Evolutionary conservation across 1,140 invertebrate genomes (phyloP).

Genomic region (Chionoecetes opilio): DNA sequence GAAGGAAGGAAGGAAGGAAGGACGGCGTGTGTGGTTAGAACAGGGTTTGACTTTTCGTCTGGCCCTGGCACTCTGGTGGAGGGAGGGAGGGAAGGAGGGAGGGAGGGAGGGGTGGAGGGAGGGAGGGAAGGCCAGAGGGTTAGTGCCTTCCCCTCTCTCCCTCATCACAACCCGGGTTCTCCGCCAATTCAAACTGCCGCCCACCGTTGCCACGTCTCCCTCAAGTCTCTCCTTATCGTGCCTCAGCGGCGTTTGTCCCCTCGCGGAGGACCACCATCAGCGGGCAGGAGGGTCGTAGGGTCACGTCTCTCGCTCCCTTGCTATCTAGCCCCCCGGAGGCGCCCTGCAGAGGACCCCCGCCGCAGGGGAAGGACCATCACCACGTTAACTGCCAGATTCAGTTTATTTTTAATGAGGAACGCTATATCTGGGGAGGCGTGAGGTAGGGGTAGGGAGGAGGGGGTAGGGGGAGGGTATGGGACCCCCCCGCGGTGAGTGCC

Average conservation of each 20-base stretch:
- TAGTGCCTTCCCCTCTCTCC: not conserved
- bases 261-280: not conserved
- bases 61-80: not conserved
- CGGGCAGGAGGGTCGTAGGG: not conserved
- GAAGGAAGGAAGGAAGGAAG: not conserved
- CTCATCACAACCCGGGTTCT: not conserved
- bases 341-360: slow-evolving; percentile 8
- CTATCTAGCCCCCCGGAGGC: not conserved
- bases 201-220: slow-evolving; percentile 57
- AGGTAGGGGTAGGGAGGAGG: not conserved
- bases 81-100: no score
- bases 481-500: not conserved
- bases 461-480: not conserved
- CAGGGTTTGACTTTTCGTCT: slow-evolving; percentile 10
- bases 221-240: not conserved
- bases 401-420: slow-evolving; percentile 61
- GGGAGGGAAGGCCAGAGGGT: not conserved
- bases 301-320: not conserved
- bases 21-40: slow-evolving; percentile 49
- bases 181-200: slow-evolving; percentile 62
- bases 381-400: slow-evolving; percentile 37
- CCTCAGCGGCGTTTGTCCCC: not conserved
- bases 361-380: not conserved
- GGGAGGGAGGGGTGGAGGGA: no score
- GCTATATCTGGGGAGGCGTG: slow-evolving; percentile 44